phyloP scores from a whole-genome alignment of 2,797 vertebrate species.

The Alosa sapidissima region DNA sequence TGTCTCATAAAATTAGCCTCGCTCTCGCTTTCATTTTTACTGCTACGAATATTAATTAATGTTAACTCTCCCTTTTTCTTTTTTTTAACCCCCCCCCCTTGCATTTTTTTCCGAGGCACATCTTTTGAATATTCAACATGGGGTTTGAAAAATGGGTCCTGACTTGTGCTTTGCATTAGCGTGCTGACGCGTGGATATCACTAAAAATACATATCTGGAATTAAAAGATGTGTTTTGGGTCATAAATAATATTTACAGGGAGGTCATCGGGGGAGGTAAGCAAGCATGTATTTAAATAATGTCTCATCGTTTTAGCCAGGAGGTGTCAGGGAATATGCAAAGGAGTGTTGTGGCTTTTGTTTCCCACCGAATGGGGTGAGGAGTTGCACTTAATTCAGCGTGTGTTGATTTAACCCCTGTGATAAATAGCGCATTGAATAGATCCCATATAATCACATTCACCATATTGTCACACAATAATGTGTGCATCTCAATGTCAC shows the following conservation, averaged over 20 bases:
- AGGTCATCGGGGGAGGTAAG: conserved; percentile 68
- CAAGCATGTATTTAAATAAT: conserved; percentile 74
- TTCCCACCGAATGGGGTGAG: conserved; percentile 54
- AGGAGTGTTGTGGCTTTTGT: conserved; percentile 46
- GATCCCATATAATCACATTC: conserved; percentile 77
- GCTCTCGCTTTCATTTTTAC: conserved; percentile 99
- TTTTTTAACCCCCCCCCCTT: conserved; percentile 47
- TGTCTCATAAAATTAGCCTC: conserved; percentile 99
- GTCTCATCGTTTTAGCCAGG: conserved; percentile 67
- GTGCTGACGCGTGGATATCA: conserved; percentile 85
- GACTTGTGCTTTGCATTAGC: conserved; percentile 78
- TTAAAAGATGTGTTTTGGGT: conserved; percentile 72
- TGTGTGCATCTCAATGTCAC: conserved; percentile 73
- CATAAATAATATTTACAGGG: conserved; percentile 75
- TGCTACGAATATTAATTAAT: conserved; percentile 99
- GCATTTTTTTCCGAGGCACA: conserved; percentile 75
- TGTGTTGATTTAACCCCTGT: conserved; percentile 76
- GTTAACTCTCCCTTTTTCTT: conserved; percentile 81
- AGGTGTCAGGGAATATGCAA: conserved; percentile 72
- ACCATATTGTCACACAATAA: conserved; percentile 72
- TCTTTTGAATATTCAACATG: conserved; percentile 97
- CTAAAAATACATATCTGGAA: conserved; percentile 76
- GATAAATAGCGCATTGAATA: conserved; percentile 77
- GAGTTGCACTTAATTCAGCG: conserved; percentile 70
- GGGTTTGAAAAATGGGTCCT: conserved; percentile 88